Evolutionary conservation across 1,140 invertebrate genomes (phyloP), one percentile per base, ranked within the genome.

Genomic region (Ceratina australensis): DNA sequence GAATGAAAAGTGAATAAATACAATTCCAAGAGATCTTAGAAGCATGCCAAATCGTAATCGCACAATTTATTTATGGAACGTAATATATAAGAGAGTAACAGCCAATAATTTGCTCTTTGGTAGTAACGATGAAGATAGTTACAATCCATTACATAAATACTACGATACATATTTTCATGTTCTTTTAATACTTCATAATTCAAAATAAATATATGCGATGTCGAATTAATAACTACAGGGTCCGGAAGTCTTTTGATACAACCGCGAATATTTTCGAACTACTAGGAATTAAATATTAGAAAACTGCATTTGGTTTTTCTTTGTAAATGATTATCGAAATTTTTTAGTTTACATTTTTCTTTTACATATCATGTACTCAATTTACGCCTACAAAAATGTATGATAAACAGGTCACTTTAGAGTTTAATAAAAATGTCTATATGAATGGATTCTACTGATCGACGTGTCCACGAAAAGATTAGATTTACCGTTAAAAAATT

Each of bases 1-100:
- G 73, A 79, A 42, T 82, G 33, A 67, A 7, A 79, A 20, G 18
- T 67, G 61, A 60, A 61, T 59, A 52, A 47, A 72, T 33, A 13
- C 8, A 24, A 66, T 18, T 71, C 12, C 0, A 5, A 16, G 10
- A 63, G 10, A 10, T 56, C 47, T 56, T 76, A 59, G 18, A 63
- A 24, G 16, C 18, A 20, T 60, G n/a, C 5, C 15, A 71, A 47
- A 71, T 24, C 15, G n/a, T 28, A 56, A 65, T 12, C 24, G 20
- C 24, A 24, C 8, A 49, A 65, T 65, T 49, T 49, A 65, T 26
- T 66, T 24, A n/a, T 49, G 33, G 33, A 50, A 66, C 13, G 18
- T 54, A 20, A 20, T 28, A 1, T 28, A 1, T 47, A 47, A 4
- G 24, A 42, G 18, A 42, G 16, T 52, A 64, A 54, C 4, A 52